Base-by-base conservation (phyloP, 2,888 invertebrate species). In the Orthonychiurus folsomi region DNA sequence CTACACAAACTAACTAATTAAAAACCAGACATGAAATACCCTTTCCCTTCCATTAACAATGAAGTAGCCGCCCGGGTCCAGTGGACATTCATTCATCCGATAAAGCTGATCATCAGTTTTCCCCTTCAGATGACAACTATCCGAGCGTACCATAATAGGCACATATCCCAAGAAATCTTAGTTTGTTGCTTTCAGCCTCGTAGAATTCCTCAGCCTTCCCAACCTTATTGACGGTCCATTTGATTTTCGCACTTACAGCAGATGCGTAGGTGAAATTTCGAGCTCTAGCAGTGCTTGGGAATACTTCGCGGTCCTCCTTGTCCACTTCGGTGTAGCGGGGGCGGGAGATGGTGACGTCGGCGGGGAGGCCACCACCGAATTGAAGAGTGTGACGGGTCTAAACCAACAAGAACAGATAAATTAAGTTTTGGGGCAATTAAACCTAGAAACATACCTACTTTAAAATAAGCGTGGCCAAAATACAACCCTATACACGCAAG, bases 21-120 rank as follows among this genome's bases (percentile, higher is more conserved):
- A 9, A 48, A 21, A 59, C 20, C 20, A 37, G 25, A 24, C 18
- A 5, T 26, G 18, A 15, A 5, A 27, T 28, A 77, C 77, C 74
- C 83, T 83, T 74, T 83, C 83, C 9, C 82, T 82, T 15, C 83
- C 83, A 73, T 84, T 84, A 69, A 84, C 82, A 66, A 83, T 80
- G 71, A 84, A 84, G 73, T 84, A 84, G 21, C 83, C 83, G 12
- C 82, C 83, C 20, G 83, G 83, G 75, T 84, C 83, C 3, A 82
- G 75, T 0, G 83, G 83, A 71, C 83, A 83, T 73, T 83, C 83
- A 69, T 82, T 82, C 65, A 83, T 75, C 73, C 82, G 81, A 37
- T 81, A 79, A 69, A 83, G 74, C 76, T 83, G 83, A 73, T 81
- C 78, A 75, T 83, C 83, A 20, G 66, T 50, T 53, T 63, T 21